Conservation (phyloP, 2,113 vertebrate species). For the Isurus oxyrinchus region DNA sequence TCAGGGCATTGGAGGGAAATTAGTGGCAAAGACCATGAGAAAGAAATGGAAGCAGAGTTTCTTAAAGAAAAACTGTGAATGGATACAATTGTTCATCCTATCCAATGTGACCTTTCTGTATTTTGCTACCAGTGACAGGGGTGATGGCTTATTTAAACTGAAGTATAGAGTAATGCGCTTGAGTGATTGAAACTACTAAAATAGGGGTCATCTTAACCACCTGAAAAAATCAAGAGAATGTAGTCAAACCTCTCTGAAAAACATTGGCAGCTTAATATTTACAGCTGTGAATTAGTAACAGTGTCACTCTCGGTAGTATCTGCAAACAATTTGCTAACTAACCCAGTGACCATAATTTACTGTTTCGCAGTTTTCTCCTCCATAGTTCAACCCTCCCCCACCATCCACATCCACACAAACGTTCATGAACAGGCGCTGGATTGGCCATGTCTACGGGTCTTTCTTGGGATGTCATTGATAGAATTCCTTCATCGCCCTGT, state of each 20-base stretch:
- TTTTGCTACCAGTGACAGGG: neutral
- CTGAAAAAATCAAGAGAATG: slow-evolving; percentile 9
- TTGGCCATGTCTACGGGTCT: neutral
- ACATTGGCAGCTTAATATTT: slow-evolving; percentile 3
- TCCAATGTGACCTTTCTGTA: slow-evolving; percentile 14
- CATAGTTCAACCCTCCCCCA: neutral
- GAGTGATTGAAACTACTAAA: neutral
- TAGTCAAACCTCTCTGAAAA: slow-evolving; percentile 2
- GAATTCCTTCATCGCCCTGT: neutral
- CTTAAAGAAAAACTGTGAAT: neutral
- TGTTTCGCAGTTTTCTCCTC: neutral
- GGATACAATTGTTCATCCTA: neutral
- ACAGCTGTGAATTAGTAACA: slow-evolving; percentile 10
- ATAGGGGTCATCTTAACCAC: neutral
- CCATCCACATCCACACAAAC: neutral
- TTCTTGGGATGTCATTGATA: neutral
- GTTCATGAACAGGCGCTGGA: neutral
- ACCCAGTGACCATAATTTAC: slow-evolving; percentile 14
- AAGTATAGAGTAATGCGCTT: neutral
- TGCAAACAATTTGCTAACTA: neutral
- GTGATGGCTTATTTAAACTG: slow-evolving; percentile 14
- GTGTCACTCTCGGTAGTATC: neutral
- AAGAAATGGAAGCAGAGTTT: neutral
- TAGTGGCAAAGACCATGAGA: slow-evolving; percentile 9
- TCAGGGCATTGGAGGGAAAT: neutral